Percentiles rank a stretch among this genome's conserved stretches.
Conservation (phyloP, 2,888 invertebrate genomes). For the Formica aserva region DNA sequence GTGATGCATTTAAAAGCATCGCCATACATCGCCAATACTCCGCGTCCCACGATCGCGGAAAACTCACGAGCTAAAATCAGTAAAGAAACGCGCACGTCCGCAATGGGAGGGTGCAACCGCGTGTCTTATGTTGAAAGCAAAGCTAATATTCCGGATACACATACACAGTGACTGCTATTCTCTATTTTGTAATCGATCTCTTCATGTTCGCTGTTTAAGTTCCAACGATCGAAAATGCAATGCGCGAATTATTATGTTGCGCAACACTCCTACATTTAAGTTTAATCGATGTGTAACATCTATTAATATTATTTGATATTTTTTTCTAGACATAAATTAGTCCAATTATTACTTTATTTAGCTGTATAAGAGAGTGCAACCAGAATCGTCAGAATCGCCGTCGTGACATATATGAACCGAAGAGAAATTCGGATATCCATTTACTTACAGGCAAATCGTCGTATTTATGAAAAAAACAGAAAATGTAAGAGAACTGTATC, state of each 20-base stretch:
- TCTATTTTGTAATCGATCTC: constrained; percentile 82
- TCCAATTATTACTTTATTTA: constrained; percentile 82
- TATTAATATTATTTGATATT: constrained; percentile 83
- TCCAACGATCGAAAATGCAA: constrained; percentile 63
- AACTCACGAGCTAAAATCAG: constrained; percentile 66
- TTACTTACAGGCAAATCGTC: constrained; percentile 71
- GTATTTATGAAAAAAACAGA: constrained; percentile 66
- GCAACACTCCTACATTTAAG: constrained; percentile 77
- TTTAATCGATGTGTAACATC: constrained; percentile 78
- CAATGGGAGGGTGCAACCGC: constrained; percentile 37
- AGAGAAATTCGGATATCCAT: constrained; percentile 68
- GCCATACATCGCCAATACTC: constrained; percentile 77
- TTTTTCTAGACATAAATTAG: constrained; percentile 82
- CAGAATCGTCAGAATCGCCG: constrained; percentile 77
- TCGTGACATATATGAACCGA: constrained; percentile 60
- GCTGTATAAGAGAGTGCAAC: constrained; percentile 79
- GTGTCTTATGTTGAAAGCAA: constrained; percentile 55
- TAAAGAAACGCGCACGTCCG: constrained; percentile 52
- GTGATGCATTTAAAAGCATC: constrained; percentile 81
- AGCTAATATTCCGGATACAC: constrained; percentile 52
- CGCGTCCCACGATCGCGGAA: constrained; percentile 66
- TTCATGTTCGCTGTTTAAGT: constrained; percentile 75
- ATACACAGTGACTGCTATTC: constrained; percentile 62
- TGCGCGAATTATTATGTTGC: constrained; percentile 61
- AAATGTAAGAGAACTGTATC: constrained; percentile 72